Evolutionary conservation across 2,888 invertebrate genomes (phyloP).

Genomic region (Alentia gelatinosa): DNA sequence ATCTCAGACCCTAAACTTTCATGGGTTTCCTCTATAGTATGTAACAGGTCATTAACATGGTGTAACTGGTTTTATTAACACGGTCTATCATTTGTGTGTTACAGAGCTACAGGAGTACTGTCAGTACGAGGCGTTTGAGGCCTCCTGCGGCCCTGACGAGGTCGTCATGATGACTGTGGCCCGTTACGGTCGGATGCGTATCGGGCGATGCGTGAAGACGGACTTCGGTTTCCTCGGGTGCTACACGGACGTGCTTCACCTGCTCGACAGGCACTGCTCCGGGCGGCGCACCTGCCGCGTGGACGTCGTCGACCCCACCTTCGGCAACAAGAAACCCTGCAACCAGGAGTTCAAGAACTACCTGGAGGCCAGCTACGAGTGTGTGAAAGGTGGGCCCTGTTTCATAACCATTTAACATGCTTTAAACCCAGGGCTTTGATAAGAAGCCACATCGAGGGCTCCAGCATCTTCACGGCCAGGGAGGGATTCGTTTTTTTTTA

Average conservation of each 20-base stretch:
- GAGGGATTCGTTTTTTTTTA: too few species aligned
- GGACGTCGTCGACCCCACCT: slow-evolving; percentile 53
- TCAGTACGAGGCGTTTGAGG: slow-evolving; percentile 54
- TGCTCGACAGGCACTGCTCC: slow-evolving; percentile 49
- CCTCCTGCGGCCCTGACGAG: slow-evolving; percentile 46
- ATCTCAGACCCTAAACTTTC: too few species aligned
- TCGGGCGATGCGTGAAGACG: slow-evolving; percentile 53
- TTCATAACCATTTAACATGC: too few species aligned
- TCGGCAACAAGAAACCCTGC: slow-evolving; percentile 52
- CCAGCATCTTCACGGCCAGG: too few species aligned
- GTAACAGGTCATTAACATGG: too few species aligned
- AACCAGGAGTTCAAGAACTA: slow-evolving; percentile 55
- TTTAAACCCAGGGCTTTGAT: not conserved
- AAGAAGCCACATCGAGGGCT: too few species aligned
- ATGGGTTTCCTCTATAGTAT: too few species aligned
- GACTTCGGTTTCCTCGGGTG: slow-evolving; percentile 56
- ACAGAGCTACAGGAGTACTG: slow-evolving; percentile 48
- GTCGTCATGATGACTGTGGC: slow-evolving; percentile 52
- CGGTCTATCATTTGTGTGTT: not conserved
- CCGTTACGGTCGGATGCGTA: slow-evolving; percentile 49
- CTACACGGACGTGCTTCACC: slow-evolving; percentile 27
- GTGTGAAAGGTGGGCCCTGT: slow-evolving; percentile 47
- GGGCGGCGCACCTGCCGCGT: slow-evolving; percentile 36
- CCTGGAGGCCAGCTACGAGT: slow-evolving; percentile 51
- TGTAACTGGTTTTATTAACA: too few species aligned